Evolutionary conservation across 2,797 vertebrate species (phyloP).

Genomic region (Notolabrus celidotus): DNA sequence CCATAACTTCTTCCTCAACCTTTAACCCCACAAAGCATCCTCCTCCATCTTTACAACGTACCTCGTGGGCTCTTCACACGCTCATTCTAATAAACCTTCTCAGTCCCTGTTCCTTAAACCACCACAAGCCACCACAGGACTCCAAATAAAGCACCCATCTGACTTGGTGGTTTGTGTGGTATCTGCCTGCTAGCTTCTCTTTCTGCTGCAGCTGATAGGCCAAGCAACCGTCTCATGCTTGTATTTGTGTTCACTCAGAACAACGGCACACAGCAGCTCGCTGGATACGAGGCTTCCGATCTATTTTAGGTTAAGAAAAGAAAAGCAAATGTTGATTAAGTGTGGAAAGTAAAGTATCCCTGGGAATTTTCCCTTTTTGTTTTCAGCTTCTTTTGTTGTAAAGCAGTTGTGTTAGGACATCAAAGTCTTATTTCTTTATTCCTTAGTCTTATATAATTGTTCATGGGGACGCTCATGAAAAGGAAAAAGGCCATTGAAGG

Average conservation of each 20-base stretch:
- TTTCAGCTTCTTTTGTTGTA: slow-evolving; percentile 6
- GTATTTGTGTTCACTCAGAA: slow-evolving; percentile 14
- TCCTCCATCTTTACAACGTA: neutral
- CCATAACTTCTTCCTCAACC: neutral
- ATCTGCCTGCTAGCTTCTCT: slow-evolving; percentile 23
- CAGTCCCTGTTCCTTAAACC: slow-evolving; percentile 9
- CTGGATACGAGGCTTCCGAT: slow-evolving; percentile 9
- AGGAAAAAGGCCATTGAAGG: slow-evolving; percentile 57
- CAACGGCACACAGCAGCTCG: slow-evolving; percentile 19
- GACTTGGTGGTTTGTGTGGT: slow-evolving; percentile 60
- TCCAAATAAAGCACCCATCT: slow-evolving; percentile 30
- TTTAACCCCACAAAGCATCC: neutral
- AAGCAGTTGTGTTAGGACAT: slow-evolving; percentile 33
- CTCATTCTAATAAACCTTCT: slow-evolving; percentile 10
- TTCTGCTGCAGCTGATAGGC: slow-evolving; percentile 37
- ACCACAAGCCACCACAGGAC: slow-evolving; percentile 19
- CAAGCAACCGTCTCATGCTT: slow-evolving; percentile 27
- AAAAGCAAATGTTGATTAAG: neutral
- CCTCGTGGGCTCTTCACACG: neutral
- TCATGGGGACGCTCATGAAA: slow-evolving; percentile 4
- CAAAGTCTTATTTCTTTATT: slow-evolving; percentile 35
- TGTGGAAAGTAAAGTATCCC: neutral
- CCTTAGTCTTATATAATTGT: slow-evolving; percentile 48
- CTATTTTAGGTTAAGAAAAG: slow-evolving; percentile 3
- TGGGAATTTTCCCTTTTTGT: neutral